Evolutionary conservation across 2,113 vertebrate genomes (phyloP), one percentile per base, ranked within the genome.

Genomic region (Steatornis caripensis): DNA sequence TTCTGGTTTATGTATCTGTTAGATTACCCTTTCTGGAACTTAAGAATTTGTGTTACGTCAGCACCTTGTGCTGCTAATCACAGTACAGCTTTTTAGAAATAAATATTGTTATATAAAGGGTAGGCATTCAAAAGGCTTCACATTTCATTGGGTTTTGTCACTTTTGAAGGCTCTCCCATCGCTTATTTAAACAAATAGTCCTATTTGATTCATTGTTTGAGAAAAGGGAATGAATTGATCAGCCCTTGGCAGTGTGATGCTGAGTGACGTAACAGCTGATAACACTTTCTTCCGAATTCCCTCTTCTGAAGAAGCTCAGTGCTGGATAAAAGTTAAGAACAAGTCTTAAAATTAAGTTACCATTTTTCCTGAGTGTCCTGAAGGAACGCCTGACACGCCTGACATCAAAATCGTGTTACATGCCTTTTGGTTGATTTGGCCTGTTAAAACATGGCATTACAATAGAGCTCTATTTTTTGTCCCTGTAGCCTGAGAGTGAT

Each of bases 371-470:
- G 39, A 76, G 37, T 43, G 10, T 85, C 11, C 43, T 79, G 51
- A 70, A 30, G 68, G 39, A 84, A 18, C 1, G 2, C 15, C 48
- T 12, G 2, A 51, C 21, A 22, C 0, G 0, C 11, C 13, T 62
- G 51, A 62, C 39, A 62, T 34, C 23, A 55, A 66, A 80, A 84
- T 68, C 20, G 4, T 10, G 14, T 86, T 70, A 15, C 10, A 0
- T 92, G 61, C 43, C 71, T 89, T 74, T 22, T 49, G 27, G 13
- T 76, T 70, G 54, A 19, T 12, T 70, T 53, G 43, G 27, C 24
- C 65, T 53, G 10, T 71, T 82, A 66, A 62, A 92, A 41, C 20
- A 8, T 78, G 53, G 16, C 57, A 17, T 74, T 75, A 10, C 37
- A 84, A 19, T 21, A 81, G 53, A 78, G 26, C 26, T 83, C 46